Base-by-base conservation (phyloP, 2,888 invertebrate genomes). In the Amiota mariae region DNA sequence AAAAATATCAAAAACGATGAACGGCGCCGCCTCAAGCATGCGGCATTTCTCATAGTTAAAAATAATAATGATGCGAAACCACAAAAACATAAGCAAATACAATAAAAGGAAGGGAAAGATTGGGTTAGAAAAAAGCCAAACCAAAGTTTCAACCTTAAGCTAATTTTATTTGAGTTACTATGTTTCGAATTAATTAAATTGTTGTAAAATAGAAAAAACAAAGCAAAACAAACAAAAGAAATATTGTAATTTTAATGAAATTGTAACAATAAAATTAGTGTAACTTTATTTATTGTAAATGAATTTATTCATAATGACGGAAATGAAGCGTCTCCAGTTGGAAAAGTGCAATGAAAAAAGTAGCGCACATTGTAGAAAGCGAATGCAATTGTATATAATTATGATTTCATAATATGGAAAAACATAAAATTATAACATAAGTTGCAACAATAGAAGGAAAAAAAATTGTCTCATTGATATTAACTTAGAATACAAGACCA, bases 21-120 rank as follows among this genome's bases (percentile, higher is more conserved):
- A 36, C n/a, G 47, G 47, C 63, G 46, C 15, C 46, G 63, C 63
- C 63, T 63, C 63, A 63, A 63, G 63, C 36, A 36, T 36, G 36
- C 63, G 63, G 36, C 47, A 63, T 63, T 63, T 63, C 63, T 63
- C 63, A 63, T 63, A 13, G 46, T n/a, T 63, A 63, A 63, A 63
- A 54, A 54, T 54, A 63, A 63, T 63, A 63, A 46, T n/a, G 46
- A 63, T 63, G 63, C 11, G n/a, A 11, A 24, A 15, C 13, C 54
- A 54, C 51, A 54, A n/a, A 57, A 57, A 57, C 57, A 13, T 36
- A 57, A 10, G 18, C 57, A 20, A 59, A 59, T 36, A 12, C 4
- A 59, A 24, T 36, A 12, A 20, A 59, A 24, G 2, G 12, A n/a
- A 18, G n/a, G 8, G n/a, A 54, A n/a, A 54, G 54, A 15, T 54